Evolutionary conservation across 2,797 vertebrate species (phyloP).

Genomic region (Lagorchestes hirsutus): DNA sequence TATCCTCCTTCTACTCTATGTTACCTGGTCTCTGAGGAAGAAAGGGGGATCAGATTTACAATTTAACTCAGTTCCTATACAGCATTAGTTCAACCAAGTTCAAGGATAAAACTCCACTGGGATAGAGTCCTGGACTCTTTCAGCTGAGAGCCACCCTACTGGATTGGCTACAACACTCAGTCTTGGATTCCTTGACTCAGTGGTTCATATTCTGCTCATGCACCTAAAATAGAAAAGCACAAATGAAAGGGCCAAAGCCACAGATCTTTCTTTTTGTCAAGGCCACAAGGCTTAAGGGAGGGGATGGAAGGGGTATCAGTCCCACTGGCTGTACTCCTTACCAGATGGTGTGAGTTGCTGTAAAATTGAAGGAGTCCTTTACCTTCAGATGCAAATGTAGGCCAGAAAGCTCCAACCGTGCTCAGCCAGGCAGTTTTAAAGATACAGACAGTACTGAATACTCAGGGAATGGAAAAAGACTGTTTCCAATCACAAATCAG

Average conservation of each 20-base stretch:
- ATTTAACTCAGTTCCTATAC: not conserved
- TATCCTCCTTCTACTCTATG: not conserved
- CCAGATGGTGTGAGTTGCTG: not conserved
- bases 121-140: not conserved
- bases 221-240: not conserved
- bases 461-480: not conserved
- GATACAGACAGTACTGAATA: not conserved
- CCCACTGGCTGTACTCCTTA: not conserved
- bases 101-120: not conserved
- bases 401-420: not conserved
- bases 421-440: not conserved
- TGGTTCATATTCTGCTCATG: not conserved
- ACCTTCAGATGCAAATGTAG: not conserved
- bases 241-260: not conserved
- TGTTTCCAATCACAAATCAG: not conserved
- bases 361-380: not conserved
- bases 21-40: not conserved
- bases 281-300: not conserved
- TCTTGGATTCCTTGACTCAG: not conserved
- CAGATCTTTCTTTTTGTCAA: not conserved
- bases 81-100: not conserved
- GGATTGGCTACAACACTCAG: not conserved
- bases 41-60: not conserved
- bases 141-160: not conserved
- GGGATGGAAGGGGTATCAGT: not conserved